phyloP scores from a whole-genome alignment of 2,113 vertebrate genomes.

The Saimiri boliviensis region DNA sequence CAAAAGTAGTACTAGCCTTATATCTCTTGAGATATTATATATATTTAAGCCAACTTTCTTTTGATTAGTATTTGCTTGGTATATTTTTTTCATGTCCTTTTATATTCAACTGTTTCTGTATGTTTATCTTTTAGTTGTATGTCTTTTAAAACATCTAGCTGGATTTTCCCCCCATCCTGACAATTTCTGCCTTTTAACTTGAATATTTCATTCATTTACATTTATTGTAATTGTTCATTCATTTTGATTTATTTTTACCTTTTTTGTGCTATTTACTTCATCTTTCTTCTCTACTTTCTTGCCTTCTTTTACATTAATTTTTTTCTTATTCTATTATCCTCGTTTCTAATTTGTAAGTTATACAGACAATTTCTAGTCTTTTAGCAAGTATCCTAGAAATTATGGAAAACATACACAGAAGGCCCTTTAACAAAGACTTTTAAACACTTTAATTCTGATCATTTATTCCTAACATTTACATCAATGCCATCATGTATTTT shows the following conservation, averaged over 20 bases:
- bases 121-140: not conserved
- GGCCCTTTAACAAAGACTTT: not conserved
- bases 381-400: not conserved
- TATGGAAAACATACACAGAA: not conserved
- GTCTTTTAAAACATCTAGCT: not conserved
- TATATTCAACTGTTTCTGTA: not conserved
- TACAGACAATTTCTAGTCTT: not conserved
- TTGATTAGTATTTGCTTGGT: not conserved
- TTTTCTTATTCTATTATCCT: not conserved
- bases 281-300: not conserved
- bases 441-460: not conserved
- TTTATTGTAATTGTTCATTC: conserved; percentile 1
- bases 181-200: conserved; percentile 20
- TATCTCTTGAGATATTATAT: not conserved
- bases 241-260: not conserved
- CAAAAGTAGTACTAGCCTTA: not conserved
- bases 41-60: not conserved
- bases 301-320: not conserved
- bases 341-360: not conserved
- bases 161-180: not conserved
- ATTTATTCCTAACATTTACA: not conserved
- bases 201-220: conserved; percentile 4
- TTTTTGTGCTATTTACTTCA: not conserved
- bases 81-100: not conserved
- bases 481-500: not conserved